Percentiles rank a stretch among this genome's conserved stretches.
Conservation (phyloP, 2,888 invertebrate genomes). For the Neria commutata region DNA sequence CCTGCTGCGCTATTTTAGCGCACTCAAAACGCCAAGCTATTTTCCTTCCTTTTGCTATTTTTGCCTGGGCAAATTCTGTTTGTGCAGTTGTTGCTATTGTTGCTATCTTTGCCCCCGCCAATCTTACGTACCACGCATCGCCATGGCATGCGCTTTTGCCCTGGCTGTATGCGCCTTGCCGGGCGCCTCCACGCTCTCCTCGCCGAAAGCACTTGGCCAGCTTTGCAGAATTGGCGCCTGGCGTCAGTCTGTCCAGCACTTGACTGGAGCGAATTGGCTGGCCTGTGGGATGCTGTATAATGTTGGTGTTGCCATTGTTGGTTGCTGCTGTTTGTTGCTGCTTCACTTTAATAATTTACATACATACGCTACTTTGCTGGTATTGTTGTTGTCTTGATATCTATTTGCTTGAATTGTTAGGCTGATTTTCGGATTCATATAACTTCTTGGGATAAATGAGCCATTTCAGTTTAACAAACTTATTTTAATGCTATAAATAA, state of each 20-base stretch:
- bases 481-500: too few species aligned
- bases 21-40: background rate
- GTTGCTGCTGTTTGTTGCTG: too few species aligned
- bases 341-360: too few species aligned
- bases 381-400: background rate
- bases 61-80: too few species aligned
- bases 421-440: too few species aligned
- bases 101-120: background rate
- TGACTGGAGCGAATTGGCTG: constrained; percentile 18
- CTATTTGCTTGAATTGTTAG: background rate
- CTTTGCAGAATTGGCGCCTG: constrained; percentile 43
- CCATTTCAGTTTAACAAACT: too few species aligned
- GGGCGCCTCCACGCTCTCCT: background rate
- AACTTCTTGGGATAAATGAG: too few species aligned
- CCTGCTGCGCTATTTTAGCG: background rate
- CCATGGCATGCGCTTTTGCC: background rate
- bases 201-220: background rate
- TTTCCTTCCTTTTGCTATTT: too few species aligned
- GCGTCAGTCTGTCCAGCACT: constrained; percentile 43
- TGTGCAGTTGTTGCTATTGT: background rate
- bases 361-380: too few species aligned
- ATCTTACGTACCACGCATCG: background rate
- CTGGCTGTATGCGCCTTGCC: background rate
- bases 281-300: background rate
- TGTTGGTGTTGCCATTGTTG: constrained; percentile 29